Evolutionary conservation across 2,888 invertebrate species (phyloP).

Genomic region (Drosophila aldrichi): DNA sequence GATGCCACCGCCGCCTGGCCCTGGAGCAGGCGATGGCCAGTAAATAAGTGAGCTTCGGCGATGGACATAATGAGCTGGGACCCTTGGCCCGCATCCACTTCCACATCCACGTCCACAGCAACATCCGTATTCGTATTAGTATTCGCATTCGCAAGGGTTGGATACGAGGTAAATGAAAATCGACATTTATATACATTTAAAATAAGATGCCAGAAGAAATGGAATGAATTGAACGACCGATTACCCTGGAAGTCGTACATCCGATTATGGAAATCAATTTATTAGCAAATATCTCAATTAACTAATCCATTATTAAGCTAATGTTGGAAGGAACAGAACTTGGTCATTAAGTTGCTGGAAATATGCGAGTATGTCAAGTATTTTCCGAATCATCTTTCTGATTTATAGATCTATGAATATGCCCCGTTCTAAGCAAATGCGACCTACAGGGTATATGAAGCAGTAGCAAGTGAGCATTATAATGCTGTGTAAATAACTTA

Average conservation of each 20-base stretch:
- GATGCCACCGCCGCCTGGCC: constrained; percentile 1
- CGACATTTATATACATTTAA: constrained; percentile 82
- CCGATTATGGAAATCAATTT: neutral
- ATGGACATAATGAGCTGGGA: constrained; percentile 55
- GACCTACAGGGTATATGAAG: constrained; percentile 12
- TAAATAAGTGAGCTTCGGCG: constrained; percentile 58
- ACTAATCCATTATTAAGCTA: neutral
- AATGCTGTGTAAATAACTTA: constrained; percentile 31
- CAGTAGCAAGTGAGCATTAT: constrained; percentile 1
- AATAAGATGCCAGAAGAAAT: constrained; percentile 32
- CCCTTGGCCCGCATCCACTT: constrained; percentile 9
- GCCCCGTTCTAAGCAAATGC: neutral
- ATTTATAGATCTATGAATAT: neutral
- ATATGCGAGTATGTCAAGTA: neutral
- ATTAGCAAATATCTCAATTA: neutral
- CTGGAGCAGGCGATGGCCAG: constrained; percentile 37
- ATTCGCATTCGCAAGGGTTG: constrained; percentile 62
- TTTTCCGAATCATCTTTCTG: neutral
- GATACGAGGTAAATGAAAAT: constrained; percentile 74
- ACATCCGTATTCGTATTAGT: neutral
- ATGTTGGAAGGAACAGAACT: neutral
- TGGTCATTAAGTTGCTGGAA: neutral
- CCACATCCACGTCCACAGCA: neutral
- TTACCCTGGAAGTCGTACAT: neutral
- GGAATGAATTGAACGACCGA: neutral